Percentiles rank a stretch among this genome's conserved stretches.
Evolutionary conservation across 2,888 invertebrate genomes (phyloP).

Genomic region (Megastigmus dorsalis): DNA sequence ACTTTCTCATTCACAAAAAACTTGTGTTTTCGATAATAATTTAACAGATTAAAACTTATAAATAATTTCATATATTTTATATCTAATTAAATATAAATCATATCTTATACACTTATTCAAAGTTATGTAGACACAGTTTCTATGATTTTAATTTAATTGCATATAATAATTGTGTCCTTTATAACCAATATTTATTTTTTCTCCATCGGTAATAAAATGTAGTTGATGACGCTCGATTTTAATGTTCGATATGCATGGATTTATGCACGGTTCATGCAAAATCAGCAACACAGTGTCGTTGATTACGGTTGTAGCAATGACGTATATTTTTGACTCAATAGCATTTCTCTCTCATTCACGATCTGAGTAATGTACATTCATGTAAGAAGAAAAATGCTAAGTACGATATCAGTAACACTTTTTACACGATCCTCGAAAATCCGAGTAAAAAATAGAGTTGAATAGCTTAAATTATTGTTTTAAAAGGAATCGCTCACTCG

Average conservation of each 20-base stretch:
- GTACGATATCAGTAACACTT: background rate
- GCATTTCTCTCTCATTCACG: background rate
- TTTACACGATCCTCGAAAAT: background rate
- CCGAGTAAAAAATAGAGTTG: too few species aligned
- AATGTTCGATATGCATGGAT: constrained; percentile 14
- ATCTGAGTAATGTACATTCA: constrained; percentile 22
- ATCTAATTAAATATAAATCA: constrained; percentile 12
- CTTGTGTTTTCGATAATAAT: constrained; percentile 11
- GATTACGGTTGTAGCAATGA: background rate
- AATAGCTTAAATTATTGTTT: constrained; percentile 39
- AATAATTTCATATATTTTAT: constrained; percentile 17
- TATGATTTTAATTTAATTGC: constrained; percentile 16
- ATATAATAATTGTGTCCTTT: background rate
- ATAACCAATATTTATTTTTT: constrained; percentile 29
- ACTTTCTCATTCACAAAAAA: background rate
- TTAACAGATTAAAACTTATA: constrained; percentile 5
- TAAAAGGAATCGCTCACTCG: constrained; percentile 2
- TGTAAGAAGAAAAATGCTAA: background rate
- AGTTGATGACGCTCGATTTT: background rate
- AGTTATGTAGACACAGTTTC: background rate
- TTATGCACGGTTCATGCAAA: background rate
- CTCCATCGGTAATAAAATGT: background rate
- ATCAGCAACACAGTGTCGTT: constrained; percentile 3
- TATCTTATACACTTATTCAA: background rate
- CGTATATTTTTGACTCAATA: constrained; percentile 25